These are phyloP conservation scores for Netelia fuscicornis DNA, from an alignment of 2,888 invertebrate genomes.

Conservation along the genomic window DNA sequence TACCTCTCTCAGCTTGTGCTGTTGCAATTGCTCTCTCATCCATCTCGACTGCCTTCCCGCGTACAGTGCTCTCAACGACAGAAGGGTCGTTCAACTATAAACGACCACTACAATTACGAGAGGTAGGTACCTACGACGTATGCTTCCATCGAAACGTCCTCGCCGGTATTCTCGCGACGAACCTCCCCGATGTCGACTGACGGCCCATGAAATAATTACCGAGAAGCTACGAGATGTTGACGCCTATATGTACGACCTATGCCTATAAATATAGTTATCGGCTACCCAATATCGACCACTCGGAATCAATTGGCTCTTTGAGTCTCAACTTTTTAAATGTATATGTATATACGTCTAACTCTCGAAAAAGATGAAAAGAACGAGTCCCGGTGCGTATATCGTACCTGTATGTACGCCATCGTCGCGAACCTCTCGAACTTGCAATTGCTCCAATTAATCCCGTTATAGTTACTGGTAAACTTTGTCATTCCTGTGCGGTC, in stretches of 20 bases:
- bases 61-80: slow-evolving; percentile 39
- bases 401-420: neutral
- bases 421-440: slow-evolving; percentile 34
- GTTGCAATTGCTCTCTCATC: slow-evolving; percentile 21
- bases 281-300: no score
- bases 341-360: no score
- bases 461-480: slow-evolving; percentile 62
- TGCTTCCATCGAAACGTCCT: slow-evolving; percentile 52
- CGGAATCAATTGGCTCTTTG: no score
- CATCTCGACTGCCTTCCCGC: slow-evolving; percentile 1
- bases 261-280: no score
- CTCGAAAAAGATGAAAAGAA: no score
- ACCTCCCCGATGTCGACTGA: neutral
- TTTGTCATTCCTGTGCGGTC: slow-evolving; percentile 31
- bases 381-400: no score
- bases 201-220: slow-evolving; percentile 25
- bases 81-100: slow-evolving; percentile 82
- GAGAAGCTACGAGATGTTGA: slow-evolving; percentile 32
- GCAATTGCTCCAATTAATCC: slow-evolving; percentile 78
- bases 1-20: neutral
- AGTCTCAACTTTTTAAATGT: no score
- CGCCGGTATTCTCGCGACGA: neutral
- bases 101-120: slow-evolving; percentile 83
- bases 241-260: no score
- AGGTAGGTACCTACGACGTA: slow-evolving; percentile 40